Evolutionary conservation across 1,140 invertebrate species (phyloP).

Genomic region (Saccostrea cuccullata): DNA sequence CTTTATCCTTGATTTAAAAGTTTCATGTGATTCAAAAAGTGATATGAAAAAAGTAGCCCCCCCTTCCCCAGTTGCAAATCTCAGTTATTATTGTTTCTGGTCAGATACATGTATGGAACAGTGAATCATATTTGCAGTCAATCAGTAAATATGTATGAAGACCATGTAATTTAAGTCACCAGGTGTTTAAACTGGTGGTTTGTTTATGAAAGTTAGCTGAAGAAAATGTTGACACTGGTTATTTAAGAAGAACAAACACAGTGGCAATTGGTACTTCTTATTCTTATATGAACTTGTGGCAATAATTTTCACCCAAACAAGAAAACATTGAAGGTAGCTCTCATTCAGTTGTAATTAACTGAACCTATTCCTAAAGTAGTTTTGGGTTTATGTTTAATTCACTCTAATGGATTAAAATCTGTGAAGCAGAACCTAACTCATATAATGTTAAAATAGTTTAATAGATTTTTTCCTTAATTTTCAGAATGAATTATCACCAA

Average conservation of each 20-base stretch:
- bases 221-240: slow-evolving; percentile 8
- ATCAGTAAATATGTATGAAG: background rate
- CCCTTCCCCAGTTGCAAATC: no score
- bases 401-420: background rate
- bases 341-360: background rate
- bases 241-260: slow-evolving; percentile 15
- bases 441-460: background rate
- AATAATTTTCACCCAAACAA: background rate
- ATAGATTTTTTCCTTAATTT: slow-evolving; percentile 20
- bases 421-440: background rate
- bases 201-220: background rate
- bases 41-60: no score
- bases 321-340: background rate
- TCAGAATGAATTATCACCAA: slow-evolving; percentile 49
- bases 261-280: background rate
- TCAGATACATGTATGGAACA: no score
- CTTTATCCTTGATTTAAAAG: no score
- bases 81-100: no score
- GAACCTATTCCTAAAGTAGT: background rate
- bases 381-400: background rate
- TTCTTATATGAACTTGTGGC: background rate
- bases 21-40: no score
- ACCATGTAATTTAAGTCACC: background rate
- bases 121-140: background rate
- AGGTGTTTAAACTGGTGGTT: background rate